Percentiles rank a stretch among this genome's conserved stretches.
Evolutionary conservation across 2,888 invertebrate genomes (phyloP).

Genomic region (Clistopyga incitator): DNA sequence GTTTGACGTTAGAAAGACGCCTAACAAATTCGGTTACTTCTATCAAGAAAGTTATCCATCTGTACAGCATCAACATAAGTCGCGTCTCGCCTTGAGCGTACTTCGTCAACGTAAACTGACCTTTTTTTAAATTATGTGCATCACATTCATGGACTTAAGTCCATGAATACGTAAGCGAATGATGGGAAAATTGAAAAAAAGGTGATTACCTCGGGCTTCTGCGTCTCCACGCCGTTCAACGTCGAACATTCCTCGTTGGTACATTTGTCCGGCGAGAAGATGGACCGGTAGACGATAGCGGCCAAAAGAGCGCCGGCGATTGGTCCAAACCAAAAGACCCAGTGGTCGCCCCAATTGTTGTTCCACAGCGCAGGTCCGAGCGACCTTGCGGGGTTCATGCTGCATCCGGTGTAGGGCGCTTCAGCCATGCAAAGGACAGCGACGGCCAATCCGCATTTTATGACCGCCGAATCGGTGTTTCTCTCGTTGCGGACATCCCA

Average conservation of each 20-base stretch:
- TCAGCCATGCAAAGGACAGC: constrained; percentile 88
- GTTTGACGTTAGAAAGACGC: too few relatives aligned
- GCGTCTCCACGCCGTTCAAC: constrained; percentile 47
- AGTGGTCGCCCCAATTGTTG: constrained; percentile 88
- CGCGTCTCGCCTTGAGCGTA: neutral
- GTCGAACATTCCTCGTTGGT: constrained; percentile 37
- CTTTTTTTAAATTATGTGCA: neutral
- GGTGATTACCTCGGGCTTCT: constrained; percentile 66
- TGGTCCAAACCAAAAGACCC: constrained; percentile 91
- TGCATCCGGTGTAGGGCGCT: constrained; percentile 89
- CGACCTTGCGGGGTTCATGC: constrained; percentile 90
- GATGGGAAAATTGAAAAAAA: constrained; percentile 9
- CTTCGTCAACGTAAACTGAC: neutral
- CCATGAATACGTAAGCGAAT: constrained; percentile 1
- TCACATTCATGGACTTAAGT: neutral
- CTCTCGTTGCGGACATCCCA: constrained; percentile 90
- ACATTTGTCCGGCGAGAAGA: constrained; percentile 58
- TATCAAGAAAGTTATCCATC: neutral
- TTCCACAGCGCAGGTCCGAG: constrained; percentile 91
- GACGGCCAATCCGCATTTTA: constrained; percentile 90
- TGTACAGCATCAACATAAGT: neutral
- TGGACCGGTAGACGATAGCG: constrained; percentile 83
- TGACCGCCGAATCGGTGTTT: constrained; percentile 88
- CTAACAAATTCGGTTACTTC: neutral
- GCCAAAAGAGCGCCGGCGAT: constrained; percentile 83